Conservation (phyloP, 1,140 invertebrate species). For the Pachypeltis micranthus region DNA sequence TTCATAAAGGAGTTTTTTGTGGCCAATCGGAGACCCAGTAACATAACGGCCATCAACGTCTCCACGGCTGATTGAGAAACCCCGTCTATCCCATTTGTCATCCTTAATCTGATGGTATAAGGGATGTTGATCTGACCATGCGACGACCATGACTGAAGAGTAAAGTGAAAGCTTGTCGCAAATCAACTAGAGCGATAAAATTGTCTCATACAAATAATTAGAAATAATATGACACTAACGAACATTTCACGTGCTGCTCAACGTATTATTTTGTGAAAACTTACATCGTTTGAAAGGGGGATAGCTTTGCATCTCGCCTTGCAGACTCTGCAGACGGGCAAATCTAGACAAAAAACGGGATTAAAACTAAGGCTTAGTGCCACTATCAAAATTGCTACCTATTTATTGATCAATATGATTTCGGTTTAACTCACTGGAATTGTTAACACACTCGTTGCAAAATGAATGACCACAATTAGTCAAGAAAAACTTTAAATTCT, state of each 20-base stretch:
- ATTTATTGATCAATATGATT: neutral
- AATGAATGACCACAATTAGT: constrained; percentile 20
- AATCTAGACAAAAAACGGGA: neutral
- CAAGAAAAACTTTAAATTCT: constrained; percentile 12
- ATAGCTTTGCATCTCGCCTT: constrained; percentile 10
- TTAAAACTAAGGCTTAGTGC: neutral
- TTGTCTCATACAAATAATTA: too few species aligned
- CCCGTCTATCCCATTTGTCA: too few species aligned
- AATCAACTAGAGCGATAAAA: too few species aligned
- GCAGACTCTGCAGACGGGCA: constrained; percentile 8
- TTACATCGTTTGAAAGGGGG: constrained; percentile 13
- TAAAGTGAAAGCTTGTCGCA: too few species aligned
- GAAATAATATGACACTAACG: too few species aligned
- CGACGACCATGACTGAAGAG: too few species aligned
- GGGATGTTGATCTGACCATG: too few species aligned
- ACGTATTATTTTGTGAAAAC: neutral
- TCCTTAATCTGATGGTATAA: too few species aligned
- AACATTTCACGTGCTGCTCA: neutral
- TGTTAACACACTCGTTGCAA: constrained; percentile 12
- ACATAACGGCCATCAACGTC: too few species aligned
- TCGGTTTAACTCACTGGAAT: neutral
- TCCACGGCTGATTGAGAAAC: too few species aligned
- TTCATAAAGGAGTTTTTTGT: too few species aligned
- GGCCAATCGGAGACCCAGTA: too few species aligned
- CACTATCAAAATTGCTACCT: neutral